Percentiles rank a stretch among this genome's conserved stretches.
Evolutionary conservation across 1,140 invertebrate genomes (phyloP).

Genomic region (Drosophila subpulchrella): DNA sequence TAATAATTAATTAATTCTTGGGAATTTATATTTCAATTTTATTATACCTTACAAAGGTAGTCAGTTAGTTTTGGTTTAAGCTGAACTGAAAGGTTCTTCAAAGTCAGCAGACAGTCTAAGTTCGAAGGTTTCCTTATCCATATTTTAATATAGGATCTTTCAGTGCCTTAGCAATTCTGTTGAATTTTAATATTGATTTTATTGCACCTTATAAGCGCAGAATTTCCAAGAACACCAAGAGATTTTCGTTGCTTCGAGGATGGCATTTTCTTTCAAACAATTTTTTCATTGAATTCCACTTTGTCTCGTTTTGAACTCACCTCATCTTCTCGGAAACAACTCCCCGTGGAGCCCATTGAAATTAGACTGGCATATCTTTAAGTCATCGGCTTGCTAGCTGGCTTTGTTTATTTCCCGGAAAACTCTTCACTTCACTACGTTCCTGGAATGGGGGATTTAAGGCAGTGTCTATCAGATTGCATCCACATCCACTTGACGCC

Average conservation of each 20-base stretch:
- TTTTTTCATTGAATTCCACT: slow-evolving; percentile 3
- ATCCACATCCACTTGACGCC: slow-evolving; percentile 36
- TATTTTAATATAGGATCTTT: too few relatives aligned
- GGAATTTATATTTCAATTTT: too few relatives aligned
- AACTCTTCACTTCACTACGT: neutral
- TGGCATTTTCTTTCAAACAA: neutral
- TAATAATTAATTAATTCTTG: too few relatives aligned
- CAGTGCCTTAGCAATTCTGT: too few relatives aligned
- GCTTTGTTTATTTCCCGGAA: slow-evolving; percentile 8
- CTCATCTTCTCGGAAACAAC: neutral
- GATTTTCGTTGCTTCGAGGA: neutral
- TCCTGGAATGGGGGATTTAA: slow-evolving; percentile 16
- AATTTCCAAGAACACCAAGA: neutral
- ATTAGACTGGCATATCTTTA: slow-evolving; percentile 1
- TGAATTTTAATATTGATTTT: too few relatives aligned
- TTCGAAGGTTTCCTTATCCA: too few relatives aligned
- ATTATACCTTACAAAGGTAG: too few relatives aligned
- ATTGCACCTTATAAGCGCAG: too few relatives aligned
- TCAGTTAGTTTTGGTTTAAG: too few relatives aligned
- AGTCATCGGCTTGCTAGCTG: neutral
- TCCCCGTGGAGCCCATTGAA: neutral
- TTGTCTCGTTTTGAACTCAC: neutral
- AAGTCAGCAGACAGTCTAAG: too few relatives aligned
- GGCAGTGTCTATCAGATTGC: slow-evolving; percentile 21
- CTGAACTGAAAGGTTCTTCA: too few relatives aligned